Percentiles rank a stretch among this genome's conserved stretches.
Evolutionary conservation across 1,140 invertebrate genomes (phyloP).

Genomic region (Dendroctonus ponderosae): DNA sequence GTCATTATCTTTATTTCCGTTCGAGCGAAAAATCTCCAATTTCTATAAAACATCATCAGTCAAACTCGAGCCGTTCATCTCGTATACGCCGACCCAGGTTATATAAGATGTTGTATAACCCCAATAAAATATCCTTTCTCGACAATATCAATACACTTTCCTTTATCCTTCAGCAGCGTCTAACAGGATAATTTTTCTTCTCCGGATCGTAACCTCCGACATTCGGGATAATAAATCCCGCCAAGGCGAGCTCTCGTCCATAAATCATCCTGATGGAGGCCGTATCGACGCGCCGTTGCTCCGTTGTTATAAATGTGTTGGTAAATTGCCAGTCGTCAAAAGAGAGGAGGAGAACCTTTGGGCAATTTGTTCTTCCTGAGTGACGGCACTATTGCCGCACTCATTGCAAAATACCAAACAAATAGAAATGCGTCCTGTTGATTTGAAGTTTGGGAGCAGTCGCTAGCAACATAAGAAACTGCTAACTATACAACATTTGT

Average conservation of each 20-base stretch:
- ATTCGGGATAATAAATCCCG: constrained; percentile 30
- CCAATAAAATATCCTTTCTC: constrained; percentile 20
- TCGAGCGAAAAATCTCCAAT: no score
- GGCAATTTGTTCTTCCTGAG: constrained; percentile 20
- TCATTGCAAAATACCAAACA: no score
- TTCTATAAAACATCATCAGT: no score
- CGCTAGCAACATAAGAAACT: no score
- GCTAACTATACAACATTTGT: no score
- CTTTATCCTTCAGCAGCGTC: constrained; percentile 20
- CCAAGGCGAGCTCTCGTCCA: constrained; percentile 20
- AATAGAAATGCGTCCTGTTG: no score
- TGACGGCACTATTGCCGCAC: not conserved
- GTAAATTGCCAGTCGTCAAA: constrained; percentile 30
- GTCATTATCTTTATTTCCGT: no score
- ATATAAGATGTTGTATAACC: constrained; percentile 6
- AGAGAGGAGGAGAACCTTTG: constrained; percentile 20
- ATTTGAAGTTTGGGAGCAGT: no score
- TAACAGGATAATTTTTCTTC: constrained; percentile 32
- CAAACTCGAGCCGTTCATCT: no score
- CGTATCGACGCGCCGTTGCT: constrained; percentile 13
- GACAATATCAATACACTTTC: constrained; percentile 27
- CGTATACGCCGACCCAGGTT: no score
- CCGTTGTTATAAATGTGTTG: constrained; percentile 29
- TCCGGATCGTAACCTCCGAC: constrained; percentile 28
- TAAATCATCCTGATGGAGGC: constrained; percentile 28